A percentile compares a stretch with the other conserved stretches of the same genome.
phyloP scores from a whole-genome alignment of 1,140 invertebrate species.

The Calycopis cecrops region DNA sequence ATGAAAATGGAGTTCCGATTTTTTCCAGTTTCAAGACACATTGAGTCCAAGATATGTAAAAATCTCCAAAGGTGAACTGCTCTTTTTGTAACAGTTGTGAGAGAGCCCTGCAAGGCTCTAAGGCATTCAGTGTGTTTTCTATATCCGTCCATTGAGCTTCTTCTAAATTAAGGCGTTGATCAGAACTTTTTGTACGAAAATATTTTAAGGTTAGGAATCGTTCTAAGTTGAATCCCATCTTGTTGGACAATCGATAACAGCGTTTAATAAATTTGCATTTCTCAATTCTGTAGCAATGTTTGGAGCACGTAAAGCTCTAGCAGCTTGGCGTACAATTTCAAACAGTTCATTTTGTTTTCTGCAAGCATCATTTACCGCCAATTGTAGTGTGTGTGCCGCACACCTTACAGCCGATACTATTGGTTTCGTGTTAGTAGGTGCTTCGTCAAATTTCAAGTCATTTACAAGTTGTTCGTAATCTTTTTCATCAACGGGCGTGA shows the following conservation, averaged over 20 bases:
- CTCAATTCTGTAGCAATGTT: conserved; percentile 1
- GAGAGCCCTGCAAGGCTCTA: no score
- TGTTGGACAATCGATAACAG: conserved; percentile 5
- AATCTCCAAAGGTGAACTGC: no score
- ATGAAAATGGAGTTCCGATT: no score
- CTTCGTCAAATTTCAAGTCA: background rate
- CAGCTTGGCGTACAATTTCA: background rate
- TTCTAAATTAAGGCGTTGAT: no score
- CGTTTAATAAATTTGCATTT: background rate
- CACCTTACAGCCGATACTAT: conserved; percentile 4
- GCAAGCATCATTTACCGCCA: conserved; percentile 8
- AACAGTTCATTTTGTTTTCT: background rate
- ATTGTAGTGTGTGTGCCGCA: conserved; percentile 10
- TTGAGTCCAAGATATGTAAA: no score
- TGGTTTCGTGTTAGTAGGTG: background rate
- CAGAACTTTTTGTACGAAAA: background rate
- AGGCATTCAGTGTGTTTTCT: no score
- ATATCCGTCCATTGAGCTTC: no score
- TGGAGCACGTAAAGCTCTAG: conserved; percentile 1
- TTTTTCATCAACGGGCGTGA: background rate
- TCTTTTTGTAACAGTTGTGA: no score
- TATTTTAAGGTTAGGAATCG: conserved; percentile 3
- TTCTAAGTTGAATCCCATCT: conserved; percentile 7
- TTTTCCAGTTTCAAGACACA: no score
- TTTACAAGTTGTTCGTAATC: background rate